phyloP scores from a whole-genome alignment of 2,113 vertebrate genomes.

The Dascyllus trimaculatus region DNA sequence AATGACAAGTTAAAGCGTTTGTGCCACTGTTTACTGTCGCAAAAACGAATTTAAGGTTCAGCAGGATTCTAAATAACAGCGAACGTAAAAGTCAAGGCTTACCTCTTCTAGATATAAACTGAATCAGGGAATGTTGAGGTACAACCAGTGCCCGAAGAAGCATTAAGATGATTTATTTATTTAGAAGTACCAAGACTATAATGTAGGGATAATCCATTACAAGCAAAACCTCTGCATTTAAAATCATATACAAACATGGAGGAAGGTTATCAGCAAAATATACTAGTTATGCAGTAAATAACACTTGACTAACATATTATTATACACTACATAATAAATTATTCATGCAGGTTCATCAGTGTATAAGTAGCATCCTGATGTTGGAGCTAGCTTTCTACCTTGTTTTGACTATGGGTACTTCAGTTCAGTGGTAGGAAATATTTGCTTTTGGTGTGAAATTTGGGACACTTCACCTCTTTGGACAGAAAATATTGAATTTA shows the following conservation, averaged over 20 bases:
- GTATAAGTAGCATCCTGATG: neutral
- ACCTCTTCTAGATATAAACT: too few relatives aligned
- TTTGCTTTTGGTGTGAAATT: too few relatives aligned
- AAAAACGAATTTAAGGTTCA: neutral
- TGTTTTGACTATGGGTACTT: too few relatives aligned
- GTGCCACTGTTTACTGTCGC: neutral
- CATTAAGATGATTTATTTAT: neutral
- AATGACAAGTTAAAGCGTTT: neutral
- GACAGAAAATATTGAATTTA: too few relatives aligned
- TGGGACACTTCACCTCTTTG: too few relatives aligned
- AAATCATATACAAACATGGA: too few relatives aligned
- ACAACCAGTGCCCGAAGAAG: neutral
- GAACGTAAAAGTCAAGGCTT: too few relatives aligned
- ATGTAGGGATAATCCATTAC: neutral
- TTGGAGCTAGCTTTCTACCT: too few relatives aligned
- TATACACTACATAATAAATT: neutral
- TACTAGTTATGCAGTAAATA: neutral
- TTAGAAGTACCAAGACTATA: neutral
- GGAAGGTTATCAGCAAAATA: too few relatives aligned
- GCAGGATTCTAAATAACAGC: neutral
- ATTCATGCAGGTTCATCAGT: neutral
- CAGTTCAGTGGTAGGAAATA: too few relatives aligned
- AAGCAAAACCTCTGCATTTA: neutral
- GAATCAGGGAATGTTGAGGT: too few relatives aligned
- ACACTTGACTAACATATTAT: neutral